Evolutionary conservation across 1,140 invertebrate species (phyloP), one percentile per base, ranked within the genome.

Genomic region (Samia ricini): DNA sequence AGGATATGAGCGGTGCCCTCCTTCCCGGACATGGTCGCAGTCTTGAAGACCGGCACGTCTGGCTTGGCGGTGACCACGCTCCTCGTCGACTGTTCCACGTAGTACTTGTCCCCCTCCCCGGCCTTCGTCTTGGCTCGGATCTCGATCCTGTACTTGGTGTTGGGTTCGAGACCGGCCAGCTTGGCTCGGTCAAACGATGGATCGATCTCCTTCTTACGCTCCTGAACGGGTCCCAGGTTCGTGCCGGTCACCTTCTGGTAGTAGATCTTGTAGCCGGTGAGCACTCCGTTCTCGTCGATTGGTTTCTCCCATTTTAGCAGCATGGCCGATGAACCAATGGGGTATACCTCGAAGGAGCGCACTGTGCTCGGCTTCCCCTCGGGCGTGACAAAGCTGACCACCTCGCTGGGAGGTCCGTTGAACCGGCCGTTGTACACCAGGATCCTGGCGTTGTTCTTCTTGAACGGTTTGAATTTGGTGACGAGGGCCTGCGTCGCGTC

Each of bases 351-450:
- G 56, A 93, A 90, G n/a, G 93, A 93, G 56, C 95, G 92, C 6
- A 99, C 97, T 3, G 97, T 95, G 10, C 97, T 98, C 0, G 98
- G 98, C 21, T 94, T 95, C 86, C 98, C 98, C 93, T 99, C 97
- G 2, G 97, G 96, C 7, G 97, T 99, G 50, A 95, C 92, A 79
- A 99, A 97, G 64, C 93, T 94, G 23, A 99, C 91, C 0, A 93
- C 93, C 70, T 97, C 95, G 72, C 97, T 98, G 1, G 95, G 91
- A 15, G 98, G 97, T 36, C 98, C 98, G 85, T 96, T 96, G 84
- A 96, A 97, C 68, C 94, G 92, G 52, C 96, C 96, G 84, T 99
- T 99, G 77, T 97, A 97, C 1, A 95, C 98, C 33, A 97, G 91
- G 51, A 99, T 96, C 65, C 95, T 93, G 0, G 97, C 97, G 80